Evolutionary conservation across 1,140 invertebrate species (phyloP), one percentile per base, ranked within the genome.

Genomic region (Holcopasites calliopsidis): DNA sequence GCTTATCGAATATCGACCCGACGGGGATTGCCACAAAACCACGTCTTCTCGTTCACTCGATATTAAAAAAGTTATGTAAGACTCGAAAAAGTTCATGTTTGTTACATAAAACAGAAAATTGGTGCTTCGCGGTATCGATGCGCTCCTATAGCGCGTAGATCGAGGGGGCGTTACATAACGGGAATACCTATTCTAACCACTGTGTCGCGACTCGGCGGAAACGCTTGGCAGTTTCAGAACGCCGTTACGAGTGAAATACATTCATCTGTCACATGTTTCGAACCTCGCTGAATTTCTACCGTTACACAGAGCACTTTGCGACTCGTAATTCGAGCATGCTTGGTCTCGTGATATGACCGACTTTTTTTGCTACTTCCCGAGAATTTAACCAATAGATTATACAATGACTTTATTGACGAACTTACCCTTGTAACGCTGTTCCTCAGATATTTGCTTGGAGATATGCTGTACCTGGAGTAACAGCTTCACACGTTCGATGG

Each of bases 401-500:
- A 2, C 21, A 23, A 68, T 49, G 33, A 6, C 31, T 13, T 11
- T 18, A 31, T 33, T 11, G 1, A 21, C 1, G 6, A 73, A 89
- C 91, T 93, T 86, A 96, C 96, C 96, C 93, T 97, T 97, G 92
- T 97, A 97, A 85, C 94, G 94, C 83, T 96, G 91, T 64, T 96
- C 95, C 71, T 92, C 94, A 18, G 95, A 71, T 85, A 98, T 97
- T 91, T 97, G 95, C 92, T 96, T 97, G 81, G 94, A 96, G 64
- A 96, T 95, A 92, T 96, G 95, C 92, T 97, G 96, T 71, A 97
- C 96, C 91, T 97, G 97, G 61, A 98, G 94, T 62, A 98, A 93
- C 50, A 98, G 92, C 89, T 98, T 98, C 33, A 98, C 96, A 87
- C 97, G 93, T 91, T 98, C 97, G 85, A 98, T 98, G 0, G 97